Evolutionary conservation across 64 coral and sea anemone genomes (phyloP), one percentile per base, ranked within the genome.

Genomic region (Stichodactyla helianthus): DNA sequence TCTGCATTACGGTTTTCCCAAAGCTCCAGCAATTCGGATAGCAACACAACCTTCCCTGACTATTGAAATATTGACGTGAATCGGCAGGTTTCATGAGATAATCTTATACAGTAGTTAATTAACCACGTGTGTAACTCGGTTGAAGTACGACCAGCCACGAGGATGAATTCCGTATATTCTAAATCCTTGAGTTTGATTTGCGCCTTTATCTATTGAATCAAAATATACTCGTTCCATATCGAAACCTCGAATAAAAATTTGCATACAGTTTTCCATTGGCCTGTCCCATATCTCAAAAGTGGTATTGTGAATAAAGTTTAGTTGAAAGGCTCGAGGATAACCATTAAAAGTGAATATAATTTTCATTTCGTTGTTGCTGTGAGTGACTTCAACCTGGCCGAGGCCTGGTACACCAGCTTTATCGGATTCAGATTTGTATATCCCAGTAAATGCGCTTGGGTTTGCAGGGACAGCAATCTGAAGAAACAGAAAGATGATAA

Each of bases 271-370:
- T 10, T 54, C 50, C 18, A 61, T 65, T 67, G 70, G 77, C 6
- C 89, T 71, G 58, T 90, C 89, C 76, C 83, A 78, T 2, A 90
- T 83, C 79, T 90, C 89, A 90, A 90, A 90, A 15, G 83, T 90
- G 10, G 65, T 79, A 27, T 84, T 84, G 27, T 77, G n/a, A 55
- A 90, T 15, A 64, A 52, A 84, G 20, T 79, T 90, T 10, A 90
- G 55, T 52, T 59, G 56, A 85, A 90, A 77, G 4, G 6, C 4
- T 0, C 0, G 16, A 51, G 10, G 17, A 9, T 79, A 7, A 22
- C 77, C 83, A 23, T 27, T 52, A 28, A 85, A 77, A 50, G 5
- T 81, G 26, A 81, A 52, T 23, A 51, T 53, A n/a, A 81, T 19
- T 4, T 54, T 5, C 19, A 90, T 14, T 55, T 85, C 59, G 51